Percentiles rank a stretch among this genome's conserved stretches.
Evolutionary conservation across 2,797 vertebrate species (phyloP).

Genomic region (Chelmon rostratus): DNA sequence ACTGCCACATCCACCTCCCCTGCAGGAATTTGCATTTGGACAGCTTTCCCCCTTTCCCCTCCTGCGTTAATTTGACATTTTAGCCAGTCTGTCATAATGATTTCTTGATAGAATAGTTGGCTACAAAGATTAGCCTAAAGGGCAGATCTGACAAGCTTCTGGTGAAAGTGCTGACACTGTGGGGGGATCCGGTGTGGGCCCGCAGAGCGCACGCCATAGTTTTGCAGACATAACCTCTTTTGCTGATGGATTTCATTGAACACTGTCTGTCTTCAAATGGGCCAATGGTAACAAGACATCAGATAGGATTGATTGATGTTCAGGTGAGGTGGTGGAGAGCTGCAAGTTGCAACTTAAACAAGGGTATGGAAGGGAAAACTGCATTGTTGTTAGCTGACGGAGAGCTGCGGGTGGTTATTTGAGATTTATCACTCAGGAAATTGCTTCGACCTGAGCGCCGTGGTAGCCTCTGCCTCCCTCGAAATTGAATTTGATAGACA

Average conservation of each 20-base stretch:
- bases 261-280: constrained; percentile 71
- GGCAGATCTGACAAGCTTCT: constrained; percentile 71
- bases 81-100: constrained; percentile 65
- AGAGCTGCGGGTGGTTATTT: constrained; percentile 74
- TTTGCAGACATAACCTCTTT: constrained; percentile 69
- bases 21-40: constrained; percentile 48
- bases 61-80: constrained; percentile 73
- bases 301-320: constrained; percentile 70
- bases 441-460: constrained; percentile 77
- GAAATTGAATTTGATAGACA: constrained; percentile 86
- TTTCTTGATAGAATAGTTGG: constrained; percentile 71
- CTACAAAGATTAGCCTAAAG: constrained; percentile 78
- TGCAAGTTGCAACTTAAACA: constrained; percentile 55
- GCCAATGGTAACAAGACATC: constrained; percentile 74
- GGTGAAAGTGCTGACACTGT: constrained; percentile 70
- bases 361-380: constrained; percentile 59
- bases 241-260: constrained; percentile 72
- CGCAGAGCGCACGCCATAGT: constrained; percentile 49
- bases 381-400: constrained; percentile 76
- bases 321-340: constrained; percentile 43
- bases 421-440: constrained; percentile 82
- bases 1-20: constrained; percentile 15
- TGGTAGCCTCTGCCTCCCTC: constrained; percentile 71
- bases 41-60: constrained; percentile 29
- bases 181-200: constrained; percentile 30